phyloP scores from a whole-genome alignment of 2,113 vertebrate genomes.

The Alces alces region DNA sequence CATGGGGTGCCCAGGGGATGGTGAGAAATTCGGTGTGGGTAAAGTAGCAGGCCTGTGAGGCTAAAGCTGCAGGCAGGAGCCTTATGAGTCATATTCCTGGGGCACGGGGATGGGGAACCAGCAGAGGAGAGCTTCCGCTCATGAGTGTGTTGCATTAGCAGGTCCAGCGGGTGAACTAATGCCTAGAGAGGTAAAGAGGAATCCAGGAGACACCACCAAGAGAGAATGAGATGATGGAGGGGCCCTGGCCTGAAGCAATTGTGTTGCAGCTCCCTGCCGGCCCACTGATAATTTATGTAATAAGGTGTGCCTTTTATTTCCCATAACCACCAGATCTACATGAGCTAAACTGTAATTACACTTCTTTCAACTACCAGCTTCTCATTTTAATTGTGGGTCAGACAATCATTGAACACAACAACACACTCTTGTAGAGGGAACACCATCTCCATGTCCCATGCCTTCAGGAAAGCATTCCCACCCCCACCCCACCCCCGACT shows the following conservation, averaged over 20 bases:
- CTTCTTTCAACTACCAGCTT: not conserved
- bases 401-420: not conserved
- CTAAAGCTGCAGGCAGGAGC: not conserved
- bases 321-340: not conserved
- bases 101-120: not conserved
- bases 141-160: not conserved
- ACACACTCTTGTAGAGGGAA: not conserved
- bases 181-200: not conserved
- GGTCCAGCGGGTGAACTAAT: not conserved
- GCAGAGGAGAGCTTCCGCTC: not conserved
- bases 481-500: not conserved
- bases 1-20: not conserved
- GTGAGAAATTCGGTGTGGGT: not conserved
- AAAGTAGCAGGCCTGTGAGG: not conserved
- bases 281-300: not conserved
- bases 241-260: not conserved
- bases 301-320: not conserved
- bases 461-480: not conserved
- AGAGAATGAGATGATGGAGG: not conserved
- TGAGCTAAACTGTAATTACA: conserved; percentile 21
- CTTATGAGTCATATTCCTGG: not conserved
- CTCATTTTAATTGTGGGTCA: not conserved
- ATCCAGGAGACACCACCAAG: not conserved
- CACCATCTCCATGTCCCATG: not conserved
- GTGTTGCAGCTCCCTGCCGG: not conserved